These are phyloP conservation scores for Gymnosoma rotundatum DNA, from an alignment of 2,888 invertebrate species.

Conservation along the genomic window DNA sequence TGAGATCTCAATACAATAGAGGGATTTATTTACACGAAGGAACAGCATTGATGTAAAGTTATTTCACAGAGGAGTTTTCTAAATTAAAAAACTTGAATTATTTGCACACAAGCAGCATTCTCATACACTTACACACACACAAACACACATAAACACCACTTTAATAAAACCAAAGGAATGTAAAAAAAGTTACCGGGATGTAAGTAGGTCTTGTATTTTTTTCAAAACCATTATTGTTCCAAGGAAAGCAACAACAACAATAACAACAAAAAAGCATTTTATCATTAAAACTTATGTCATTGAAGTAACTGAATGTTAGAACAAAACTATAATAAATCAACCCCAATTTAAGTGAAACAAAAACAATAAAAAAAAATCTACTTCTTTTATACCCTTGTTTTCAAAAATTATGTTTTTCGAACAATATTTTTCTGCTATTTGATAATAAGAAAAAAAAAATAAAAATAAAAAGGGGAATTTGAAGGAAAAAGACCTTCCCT, in stretches of 20 bases:
- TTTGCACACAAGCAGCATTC: slow-evolving; percentile 24
- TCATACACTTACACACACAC: slow-evolving; percentile 1
- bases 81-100: slow-evolving; percentile 57
- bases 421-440: slow-evolving; percentile 13
- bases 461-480: slow-evolving; percentile 30
- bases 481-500: slow-evolving; percentile 49
- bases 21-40: slow-evolving; percentile 59
- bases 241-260: background rate
- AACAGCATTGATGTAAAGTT: slow-evolving; percentile 61
- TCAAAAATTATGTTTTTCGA: slow-evolving; percentile 13
- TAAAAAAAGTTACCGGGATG: slow-evolving; percentile 30
- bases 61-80: slow-evolving; percentile 59
- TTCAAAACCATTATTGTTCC: slow-evolving; percentile 7
- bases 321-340: slow-evolving; percentile 42
- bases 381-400: slow-evolving; percentile 48
- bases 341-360: slow-evolving; percentile 49
- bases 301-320: slow-evolving; percentile 45
- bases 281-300: slow-evolving; percentile 56
- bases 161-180: slow-evolving; percentile 54
- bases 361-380: slow-evolving; percentile 29
- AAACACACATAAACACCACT: background rate
- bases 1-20: slow-evolving; percentile 64
- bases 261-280: slow-evolving; percentile 31
- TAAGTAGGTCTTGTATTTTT: slow-evolving; percentile 17
- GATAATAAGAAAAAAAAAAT: background rate